Evolutionary conservation across 2,113 vertebrate genomes (phyloP).

Genomic region (Lophura nycthemera): DNA sequence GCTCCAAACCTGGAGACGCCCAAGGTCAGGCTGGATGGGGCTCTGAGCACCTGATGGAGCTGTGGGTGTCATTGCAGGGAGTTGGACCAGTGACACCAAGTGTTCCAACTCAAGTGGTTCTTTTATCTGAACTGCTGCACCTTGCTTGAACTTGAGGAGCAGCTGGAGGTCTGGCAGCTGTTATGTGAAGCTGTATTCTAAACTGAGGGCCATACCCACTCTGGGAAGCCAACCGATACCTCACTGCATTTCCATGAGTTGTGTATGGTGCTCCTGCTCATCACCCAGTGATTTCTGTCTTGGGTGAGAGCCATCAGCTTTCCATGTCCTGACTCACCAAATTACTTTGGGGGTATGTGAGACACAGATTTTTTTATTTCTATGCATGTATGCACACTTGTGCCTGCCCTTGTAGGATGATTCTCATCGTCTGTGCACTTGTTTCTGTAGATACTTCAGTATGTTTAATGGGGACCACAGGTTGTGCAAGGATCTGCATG

Average conservation of each 20-base stretch:
- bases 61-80: too few relatives aligned
- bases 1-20: too few relatives aligned
- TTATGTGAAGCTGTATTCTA: too few relatives aligned
- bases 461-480: background rate
- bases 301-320: background rate
- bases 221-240: background rate
- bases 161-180: background rate
- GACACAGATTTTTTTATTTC: background rate
- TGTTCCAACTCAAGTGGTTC: background rate
- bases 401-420: background rate
- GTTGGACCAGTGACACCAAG: too few relatives aligned
- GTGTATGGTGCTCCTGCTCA: fast-evolving
- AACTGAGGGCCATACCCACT: background rate
- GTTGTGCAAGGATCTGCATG: fast-evolving
- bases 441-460: background rate
- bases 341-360: background rate
- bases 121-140: conserved; percentile 21
- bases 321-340: background rate
- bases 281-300: background rate
- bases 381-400: fast-evolving
- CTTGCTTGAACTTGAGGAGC: background rate
- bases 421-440: fast-evolving
- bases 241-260: background rate
- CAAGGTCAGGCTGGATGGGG: too few relatives aligned
- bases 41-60: too few relatives aligned